Evolutionary conservation across 1,140 invertebrate genomes (phyloP).

Genomic region (Eriosoma lanigerum): DNA sequence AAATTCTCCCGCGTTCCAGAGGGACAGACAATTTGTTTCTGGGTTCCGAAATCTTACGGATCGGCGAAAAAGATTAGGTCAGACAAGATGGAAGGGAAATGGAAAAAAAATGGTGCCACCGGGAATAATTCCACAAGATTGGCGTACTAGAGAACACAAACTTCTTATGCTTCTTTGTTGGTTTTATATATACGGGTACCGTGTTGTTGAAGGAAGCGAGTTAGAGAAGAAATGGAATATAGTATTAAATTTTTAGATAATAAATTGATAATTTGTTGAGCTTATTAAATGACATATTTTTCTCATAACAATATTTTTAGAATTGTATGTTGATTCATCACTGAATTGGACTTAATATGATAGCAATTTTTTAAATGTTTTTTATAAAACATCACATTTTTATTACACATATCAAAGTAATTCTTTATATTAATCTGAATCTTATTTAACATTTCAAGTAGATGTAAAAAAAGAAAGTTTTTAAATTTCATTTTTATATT

Average conservation of each 20-base stretch:
- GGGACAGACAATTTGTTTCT: conserved; percentile 22
- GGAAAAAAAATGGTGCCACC: neutral
- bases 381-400: too few species aligned
- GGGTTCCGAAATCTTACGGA: conserved; percentile 3
- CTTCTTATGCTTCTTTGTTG: conserved; percentile 4
- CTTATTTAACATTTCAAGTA: too few species aligned
- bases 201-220: neutral
- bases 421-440: too few species aligned
- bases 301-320: conserved; percentile 17
- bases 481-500: too few species aligned
- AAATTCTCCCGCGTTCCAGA: conserved; percentile 25
- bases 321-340: too few species aligned
- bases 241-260: conserved; percentile 11
- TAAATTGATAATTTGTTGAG: neutral
- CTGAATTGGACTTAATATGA: too few species aligned
- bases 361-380: too few species aligned
- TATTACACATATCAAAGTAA: too few species aligned
- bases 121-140: conserved; percentile 45
- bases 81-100: neutral
- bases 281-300: neutral
- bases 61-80: conserved; percentile 13
- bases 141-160: neutral
- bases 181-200: neutral
- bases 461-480: too few species aligned
- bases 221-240: neutral